Evolutionary conservation across 2,113 vertebrate genomes (phyloP).

Genomic region (Casuarius casuarius): DNA sequence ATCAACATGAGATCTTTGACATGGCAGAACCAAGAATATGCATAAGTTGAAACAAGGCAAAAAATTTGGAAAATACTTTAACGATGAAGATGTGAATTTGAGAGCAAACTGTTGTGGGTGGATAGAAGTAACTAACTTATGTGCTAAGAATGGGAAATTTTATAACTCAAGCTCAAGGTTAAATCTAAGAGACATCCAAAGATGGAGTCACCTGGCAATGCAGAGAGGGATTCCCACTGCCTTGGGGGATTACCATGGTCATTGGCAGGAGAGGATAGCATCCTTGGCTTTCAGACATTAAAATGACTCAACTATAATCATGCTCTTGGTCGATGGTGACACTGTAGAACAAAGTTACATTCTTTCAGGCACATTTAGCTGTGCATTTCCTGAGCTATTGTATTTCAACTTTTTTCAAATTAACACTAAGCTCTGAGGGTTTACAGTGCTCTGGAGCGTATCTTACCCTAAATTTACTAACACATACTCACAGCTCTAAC

Average conservation of each 20-base stretch:
- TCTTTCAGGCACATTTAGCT: background rate
- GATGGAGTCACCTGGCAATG: background rate
- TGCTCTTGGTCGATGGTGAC: background rate
- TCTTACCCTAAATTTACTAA: constrained; percentile 9
- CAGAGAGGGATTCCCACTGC: background rate
- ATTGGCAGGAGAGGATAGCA: background rate
- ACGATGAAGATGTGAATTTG: constrained; percentile 15
- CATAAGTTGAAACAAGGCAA: background rate
- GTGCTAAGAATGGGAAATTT: background rate
- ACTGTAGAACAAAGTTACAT: background rate
- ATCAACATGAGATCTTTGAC: background rate
- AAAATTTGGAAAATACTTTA: background rate
- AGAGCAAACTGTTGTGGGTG: background rate
- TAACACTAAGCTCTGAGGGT: background rate
- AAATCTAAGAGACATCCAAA: background rate
- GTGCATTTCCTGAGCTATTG: background rate
- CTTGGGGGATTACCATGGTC: background rate
- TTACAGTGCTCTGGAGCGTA: background rate
- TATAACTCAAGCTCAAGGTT: constrained; percentile 20
- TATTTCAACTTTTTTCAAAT: background rate
- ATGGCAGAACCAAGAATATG: background rate
- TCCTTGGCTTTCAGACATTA: background rate
- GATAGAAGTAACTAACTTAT: background rate
- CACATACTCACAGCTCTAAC: background rate
- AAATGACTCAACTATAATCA: background rate